Conservation (phyloP, 92 coral and sea anemone genomes). For the Porites divaricata region DNA sequence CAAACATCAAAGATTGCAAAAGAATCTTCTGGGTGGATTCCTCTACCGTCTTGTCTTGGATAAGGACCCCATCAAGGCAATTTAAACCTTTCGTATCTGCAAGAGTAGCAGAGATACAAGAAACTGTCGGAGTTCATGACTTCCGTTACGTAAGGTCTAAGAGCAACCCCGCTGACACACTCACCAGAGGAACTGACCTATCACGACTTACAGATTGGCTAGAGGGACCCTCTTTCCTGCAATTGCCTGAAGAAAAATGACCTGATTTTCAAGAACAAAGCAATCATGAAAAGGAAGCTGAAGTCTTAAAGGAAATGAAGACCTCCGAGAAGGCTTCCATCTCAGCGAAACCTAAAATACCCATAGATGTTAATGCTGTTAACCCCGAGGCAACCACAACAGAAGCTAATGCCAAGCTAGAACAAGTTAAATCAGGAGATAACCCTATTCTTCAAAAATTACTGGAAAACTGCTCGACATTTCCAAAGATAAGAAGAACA, state of each 20-base stretch:
- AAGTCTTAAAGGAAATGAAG: conserved; percentile 1
- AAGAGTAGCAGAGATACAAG: conserved; percentile 74
- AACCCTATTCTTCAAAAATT: conserved; percentile 63
- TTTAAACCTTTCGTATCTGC: conserved; percentile 67
- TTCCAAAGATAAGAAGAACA: conserved; percentile 53
- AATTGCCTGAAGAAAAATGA: conserved; percentile 39
- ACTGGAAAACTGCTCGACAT: conserved; percentile 48
- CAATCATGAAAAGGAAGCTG: conserved; percentile 7
- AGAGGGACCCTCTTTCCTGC: conserved; percentile 38
- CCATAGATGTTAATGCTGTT: not conserved
- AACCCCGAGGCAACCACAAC: not conserved
- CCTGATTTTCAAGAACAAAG: conserved; percentile 16
- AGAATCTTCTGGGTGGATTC: conserved; percentile 74
- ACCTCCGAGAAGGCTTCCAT: conserved; percentile 3
- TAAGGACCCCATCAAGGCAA: conserved; percentile 53
- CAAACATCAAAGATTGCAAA: conserved; percentile 39
- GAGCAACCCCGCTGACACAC: conserved; percentile 72
- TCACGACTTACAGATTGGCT: conserved; percentile 24
- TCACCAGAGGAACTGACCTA: conserved; percentile 62
- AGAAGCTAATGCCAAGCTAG: not conserved
- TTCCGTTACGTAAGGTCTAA: conserved; percentile 65
- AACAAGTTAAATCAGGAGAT: conserved; percentile 15
- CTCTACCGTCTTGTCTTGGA: conserved; percentile 66
- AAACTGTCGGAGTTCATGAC: conserved; percentile 51
- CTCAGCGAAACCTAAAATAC: not conserved